Base-by-base conservation (phyloP, 1,140 invertebrate species). In the Acromyrmex heyeri region DNA sequence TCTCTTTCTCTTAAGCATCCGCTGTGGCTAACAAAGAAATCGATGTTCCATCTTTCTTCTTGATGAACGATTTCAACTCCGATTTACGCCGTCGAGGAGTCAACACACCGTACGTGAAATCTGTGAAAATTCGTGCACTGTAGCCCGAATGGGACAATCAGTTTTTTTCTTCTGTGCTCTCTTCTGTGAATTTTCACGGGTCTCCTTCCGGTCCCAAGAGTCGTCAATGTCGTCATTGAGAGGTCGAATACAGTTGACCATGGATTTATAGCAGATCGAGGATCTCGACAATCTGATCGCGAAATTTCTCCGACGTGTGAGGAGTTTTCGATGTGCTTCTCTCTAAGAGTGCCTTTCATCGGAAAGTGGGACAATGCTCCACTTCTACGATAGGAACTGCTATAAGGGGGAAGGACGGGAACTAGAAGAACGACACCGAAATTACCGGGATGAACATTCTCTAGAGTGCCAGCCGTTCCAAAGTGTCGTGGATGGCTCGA, bases 361-460 rank as follows among this genome's bases (percentile, higher is more conserved):
- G 44, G 34, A 89, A 90, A 90, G 72, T 90, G 27, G 88, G 85
- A 61, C 85, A 76, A 64, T 50, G 57, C 50, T 90, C 85, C 44
- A 83, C 57, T 70, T 87, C 67, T 14, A 34, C 67, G 87, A 78
- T 76, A 69, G 44, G 24, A 48, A 75, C 10, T 5, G 76, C 53
- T 64, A 81, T 48, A 50, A 27, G n/a, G 16, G 34, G 8, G 21
- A 10, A n/a, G 34, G 69, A 34, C 4, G 34, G 34, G n/a, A 16
- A 73, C 48, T 44, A 62, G 78, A 85, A 86, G 85, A 69, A 62
- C 59, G 73, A 87, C 38, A 27, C 48, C 38, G 81, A 82, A 89
- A 91, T 85, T 85, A 85, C 70, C 67, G 72, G 34, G 82, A 90
- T 86, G 89, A 79, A 89, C 87, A 76, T 78, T 91, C 90, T 73